Evolutionary conservation across 2,888 invertebrate genomes (phyloP), one percentile per base, ranked within the genome.

Genomic region (Julus scanicus): DNA sequence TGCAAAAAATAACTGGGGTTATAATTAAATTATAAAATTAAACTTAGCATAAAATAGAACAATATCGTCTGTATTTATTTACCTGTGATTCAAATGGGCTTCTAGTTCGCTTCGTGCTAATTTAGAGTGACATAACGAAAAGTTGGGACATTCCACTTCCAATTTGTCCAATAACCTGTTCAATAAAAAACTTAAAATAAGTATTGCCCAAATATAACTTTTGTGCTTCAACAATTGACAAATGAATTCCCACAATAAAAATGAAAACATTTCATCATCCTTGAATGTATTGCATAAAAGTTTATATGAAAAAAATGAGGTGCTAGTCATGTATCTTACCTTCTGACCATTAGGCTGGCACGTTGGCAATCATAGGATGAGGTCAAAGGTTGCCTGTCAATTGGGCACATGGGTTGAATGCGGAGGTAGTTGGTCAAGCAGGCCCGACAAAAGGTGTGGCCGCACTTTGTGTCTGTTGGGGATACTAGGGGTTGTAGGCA

Each of bases 401-500:
- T 91, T 9, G 93, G 93, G 90, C 93, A 93, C 89, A 91, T 91
- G 86, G 91, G 92, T 90, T 93, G 92, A 53, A 90, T 89, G 71
- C 89, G 89, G 20, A 90, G 90, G 89, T 90, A 90, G 20, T 89
- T 89, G 86, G 89, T 89, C 29, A 93, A 91, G 89, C 93, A 93
- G 44, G 91, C 91, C 11, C 92, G 90, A 90, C 93, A 93, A 91
- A 93, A 93, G 49, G 92, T 91, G 90, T 93, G 93, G 71, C 93
- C 93, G 90, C 93, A 93, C n/a, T 92, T 92, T 1, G 93, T 93
- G 91, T 93, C 93, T 87, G 92, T 90, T 3, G 93, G 93, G 87
- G 91, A 91, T 88, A 93, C 93, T 89, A 93, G 91, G 0, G 93
- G 93, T 91, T 93, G 93, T 39, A 92, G 91, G 90, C 93, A 93